Evolutionary conservation across 2,113 vertebrate genomes (phyloP).

Genomic region (Megalops atlanticus): DNA sequence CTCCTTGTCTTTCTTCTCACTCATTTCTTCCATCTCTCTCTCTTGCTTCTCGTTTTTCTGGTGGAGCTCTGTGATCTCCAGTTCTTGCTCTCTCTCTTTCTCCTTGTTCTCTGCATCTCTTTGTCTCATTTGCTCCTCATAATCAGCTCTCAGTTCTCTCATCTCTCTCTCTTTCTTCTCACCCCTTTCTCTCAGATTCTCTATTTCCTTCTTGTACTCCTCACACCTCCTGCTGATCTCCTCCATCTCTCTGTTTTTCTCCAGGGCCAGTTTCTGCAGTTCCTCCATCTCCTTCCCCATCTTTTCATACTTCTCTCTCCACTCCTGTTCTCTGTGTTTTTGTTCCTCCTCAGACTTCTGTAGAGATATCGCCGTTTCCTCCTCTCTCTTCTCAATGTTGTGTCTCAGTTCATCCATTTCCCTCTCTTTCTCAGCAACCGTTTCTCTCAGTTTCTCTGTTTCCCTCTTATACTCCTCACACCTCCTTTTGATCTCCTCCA

Average conservation of each 20-base stretch:
- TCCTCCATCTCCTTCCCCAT: neutral
- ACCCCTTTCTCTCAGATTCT: neutral
- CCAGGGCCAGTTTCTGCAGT: neutral
- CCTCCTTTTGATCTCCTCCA: neutral
- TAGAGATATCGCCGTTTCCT: too few species aligned
- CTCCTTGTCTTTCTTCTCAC: slow-evolving; percentile 14
- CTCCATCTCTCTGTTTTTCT: neutral
- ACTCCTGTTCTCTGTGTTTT: neutral
- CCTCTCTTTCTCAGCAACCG: neutral
- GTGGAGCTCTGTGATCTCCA: too few species aligned
- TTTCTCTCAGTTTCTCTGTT: neutral
- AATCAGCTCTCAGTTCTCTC: slow-evolving; percentile 17
- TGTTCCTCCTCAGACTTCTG: neutral
- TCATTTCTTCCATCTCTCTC: slow-evolving; percentile 24
- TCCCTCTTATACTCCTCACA: neutral
- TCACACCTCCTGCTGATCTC: neutral
- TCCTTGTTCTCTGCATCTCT: slow-evolving; percentile 34
- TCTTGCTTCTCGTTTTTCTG: too few species aligned
- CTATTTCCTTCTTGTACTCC: neutral
- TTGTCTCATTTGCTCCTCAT: slow-evolving; percentile 39
- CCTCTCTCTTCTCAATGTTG: too few species aligned
- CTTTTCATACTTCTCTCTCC: neutral
- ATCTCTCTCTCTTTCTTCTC: slow-evolving; percentile 36
- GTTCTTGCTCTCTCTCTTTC: slow-evolving; percentile 34
- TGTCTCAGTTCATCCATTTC: too few species aligned